Percentiles rank a stretch among this genome's conserved stretches.
Conservation (phyloP, 2,797 vertebrate genomes). For the Gymnodraco acuticeps region DNA sequence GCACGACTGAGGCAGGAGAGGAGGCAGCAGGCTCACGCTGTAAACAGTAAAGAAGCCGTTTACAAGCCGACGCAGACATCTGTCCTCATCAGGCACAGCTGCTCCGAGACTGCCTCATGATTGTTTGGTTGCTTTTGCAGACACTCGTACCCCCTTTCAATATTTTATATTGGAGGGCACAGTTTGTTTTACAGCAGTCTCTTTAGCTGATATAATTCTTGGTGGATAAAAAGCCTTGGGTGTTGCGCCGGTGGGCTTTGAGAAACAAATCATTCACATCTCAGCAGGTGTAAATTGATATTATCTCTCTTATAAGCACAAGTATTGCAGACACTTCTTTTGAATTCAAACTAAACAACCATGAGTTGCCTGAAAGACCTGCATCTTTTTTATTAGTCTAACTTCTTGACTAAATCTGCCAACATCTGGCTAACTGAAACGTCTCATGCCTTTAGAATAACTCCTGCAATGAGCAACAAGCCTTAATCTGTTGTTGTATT, state of each 20-base stretch:
- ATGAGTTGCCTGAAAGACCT: constrained; percentile 1
- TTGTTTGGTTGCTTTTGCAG: constrained; percentile 70
- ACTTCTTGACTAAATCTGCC: constrained; percentile 10
- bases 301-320: constrained; percentile 24
- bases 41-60: constrained; percentile 75
- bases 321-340: constrained; percentile 10
- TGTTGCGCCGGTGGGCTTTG: constrained; percentile 42
- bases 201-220: constrained; percentile 66
- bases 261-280: constrained; percentile 50
- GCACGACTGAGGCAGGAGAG: constrained; percentile 57
- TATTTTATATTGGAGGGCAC: constrained; percentile 55
- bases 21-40: constrained; percentile 58
- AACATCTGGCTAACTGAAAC: constrained; percentile 6
- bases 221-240: constrained; percentile 48
- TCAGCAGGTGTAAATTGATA: constrained; percentile 55
- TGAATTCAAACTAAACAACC: constrained; percentile 32
- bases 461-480: constrained; percentile 1
- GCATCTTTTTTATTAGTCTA: constrained; percentile 24
- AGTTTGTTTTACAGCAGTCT: constrained; percentile 62
- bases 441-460: constrained; percentile 6
- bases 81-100: constrained; percentile 77
- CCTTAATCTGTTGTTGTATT: neutral
- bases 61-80: constrained; percentile 77
- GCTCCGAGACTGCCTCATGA: constrained; percentile 64
- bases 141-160: constrained; percentile 64